Conservation (phyloP, 2,888 invertebrate genomes). For the Crioceris asparagi region DNA sequence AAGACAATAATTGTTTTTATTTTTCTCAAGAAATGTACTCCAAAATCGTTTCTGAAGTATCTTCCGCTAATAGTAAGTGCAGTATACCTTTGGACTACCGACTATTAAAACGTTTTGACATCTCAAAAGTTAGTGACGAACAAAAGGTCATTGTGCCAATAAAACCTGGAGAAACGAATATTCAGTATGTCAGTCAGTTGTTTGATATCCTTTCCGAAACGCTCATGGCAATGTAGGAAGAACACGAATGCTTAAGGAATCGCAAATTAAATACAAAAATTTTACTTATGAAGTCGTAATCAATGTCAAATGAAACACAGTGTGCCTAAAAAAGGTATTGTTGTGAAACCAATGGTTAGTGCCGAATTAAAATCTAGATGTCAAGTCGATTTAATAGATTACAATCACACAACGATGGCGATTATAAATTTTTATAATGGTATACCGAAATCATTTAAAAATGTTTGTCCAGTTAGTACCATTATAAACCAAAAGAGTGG, state of each 20-base stretch:
- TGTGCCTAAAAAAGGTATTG: background rate
- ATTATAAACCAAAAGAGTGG: slow-evolving; percentile 19
- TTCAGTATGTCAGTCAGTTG: background rate
- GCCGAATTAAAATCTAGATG: background rate
- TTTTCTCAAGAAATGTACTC: background rate
- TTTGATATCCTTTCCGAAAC: background rate
- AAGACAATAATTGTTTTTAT: background rate
- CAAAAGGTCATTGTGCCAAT: background rate
- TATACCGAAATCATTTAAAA: slow-evolving; percentile 17
- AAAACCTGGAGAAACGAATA: background rate
- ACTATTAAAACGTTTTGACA: background rate
- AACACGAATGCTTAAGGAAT: background rate
- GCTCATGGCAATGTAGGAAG: background rate
- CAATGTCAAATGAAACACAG: background rate
- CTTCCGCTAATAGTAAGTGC: background rate
- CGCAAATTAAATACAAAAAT: background rate
- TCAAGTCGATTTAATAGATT: background rate
- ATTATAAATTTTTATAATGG: slow-evolving; percentile 17
- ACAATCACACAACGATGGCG: slow-evolving; percentile 4
- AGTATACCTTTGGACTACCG: background rate
- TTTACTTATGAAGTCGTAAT: background rate
- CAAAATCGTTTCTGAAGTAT: background rate
- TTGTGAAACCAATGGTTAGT: background rate
- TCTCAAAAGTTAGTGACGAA: background rate
- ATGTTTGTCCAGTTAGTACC: slow-evolving; percentile 20